Base-by-base conservation (phyloP, 2,797 vertebrate genomes). In the Galagoides demidoff region DNA sequence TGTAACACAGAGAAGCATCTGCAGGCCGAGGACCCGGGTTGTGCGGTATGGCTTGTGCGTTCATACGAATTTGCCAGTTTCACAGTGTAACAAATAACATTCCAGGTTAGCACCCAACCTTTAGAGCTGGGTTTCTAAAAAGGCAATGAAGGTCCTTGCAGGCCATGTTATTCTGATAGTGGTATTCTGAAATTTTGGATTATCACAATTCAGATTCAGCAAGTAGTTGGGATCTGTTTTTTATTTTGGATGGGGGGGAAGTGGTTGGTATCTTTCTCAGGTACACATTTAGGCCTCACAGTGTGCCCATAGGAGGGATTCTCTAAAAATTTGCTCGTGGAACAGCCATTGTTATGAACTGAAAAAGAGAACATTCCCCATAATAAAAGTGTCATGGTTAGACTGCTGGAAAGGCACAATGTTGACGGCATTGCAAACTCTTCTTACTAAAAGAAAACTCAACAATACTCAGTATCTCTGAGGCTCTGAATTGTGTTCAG, bases 401-500 rank as follows among this genome's bases (percentile, higher is more conserved):
- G 82, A 43, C 7, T 57, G 31, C 59, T 37, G 57, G 57, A 52
- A 88, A 49, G 57, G 14, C 23, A 63, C 29, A 7, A 2, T 25
- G 20, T 5, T 3, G 64, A 79, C 37, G n/a, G n/a, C 25, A 4
- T 10, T 12, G 29, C 25, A 34, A 45, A 57, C 27, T 68, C 66
- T 79, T 90, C 31, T 55, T 57, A 70, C 66, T 52, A 22, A 83
- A 74, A 88, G 61, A 71, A 84, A 90, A 55, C 78, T 97, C 84
- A 94, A 95, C 93, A 97, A 93, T 85, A 86, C 22, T 2, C 94
- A 96, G 91, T 94, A 83, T 93, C 95, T 94, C 91, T 92, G 70
- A 76, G 87, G 52, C 10, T 55, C 9, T 45, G 61, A 39, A n/a
- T 97, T 97, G 97, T 78, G 39, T 85, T 97, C 96, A 96, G 97